Evolutionary conservation across 2,888 invertebrate genomes (phyloP), one percentile per base, ranked within the genome.

Genomic region (Nemapogon koenigi): DNA sequence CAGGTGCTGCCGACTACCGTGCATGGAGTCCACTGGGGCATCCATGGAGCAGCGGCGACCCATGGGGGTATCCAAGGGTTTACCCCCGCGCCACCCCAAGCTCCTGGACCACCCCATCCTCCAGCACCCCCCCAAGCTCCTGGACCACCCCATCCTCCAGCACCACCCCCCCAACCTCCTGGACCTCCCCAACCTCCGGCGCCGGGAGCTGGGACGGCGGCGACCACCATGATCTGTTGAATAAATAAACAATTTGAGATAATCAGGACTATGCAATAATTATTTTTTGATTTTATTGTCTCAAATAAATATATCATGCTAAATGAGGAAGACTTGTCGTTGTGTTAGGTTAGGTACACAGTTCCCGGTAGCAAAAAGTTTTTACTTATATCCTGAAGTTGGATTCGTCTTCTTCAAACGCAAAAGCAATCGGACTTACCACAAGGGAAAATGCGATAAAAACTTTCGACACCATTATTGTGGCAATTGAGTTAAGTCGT

Each of bases 31-130:
- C 73, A 76, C 40, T 69, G 61, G 0, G 75, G 72, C 39, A 45
- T 60, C 75, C 76, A 76, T 2, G 76, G 63, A 1, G 69, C 63
- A 3, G 55, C 16, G 2, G 71, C 47, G 4, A 75, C 39, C 76
- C 78, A 76, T 14, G 70, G 65, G 2, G 78, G 78, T n/a, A 72
- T 55, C 59, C 62, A 71, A 1, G 72, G 65, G 53, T 66, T 70
- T 3, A 39, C 53, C 4, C 25, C 32, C 8, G 32, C 35, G 1
- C 53, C 64, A 1, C 50, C 58, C 2, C 51, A 52, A 2, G 46
- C 48, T 1, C 46, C 46, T 40, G 49, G 51, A 4, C 39, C 48
- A 2, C 40, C 43, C 11, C 43, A 48, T 8, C 38, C 39, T 28
- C 46, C 46, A 3, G 45, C 50, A 6, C 46, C 49, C 4, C 11